Evolutionary conservation across 1,140 invertebrate species (phyloP).

Genomic region (Bicyclus anynana): DNA sequence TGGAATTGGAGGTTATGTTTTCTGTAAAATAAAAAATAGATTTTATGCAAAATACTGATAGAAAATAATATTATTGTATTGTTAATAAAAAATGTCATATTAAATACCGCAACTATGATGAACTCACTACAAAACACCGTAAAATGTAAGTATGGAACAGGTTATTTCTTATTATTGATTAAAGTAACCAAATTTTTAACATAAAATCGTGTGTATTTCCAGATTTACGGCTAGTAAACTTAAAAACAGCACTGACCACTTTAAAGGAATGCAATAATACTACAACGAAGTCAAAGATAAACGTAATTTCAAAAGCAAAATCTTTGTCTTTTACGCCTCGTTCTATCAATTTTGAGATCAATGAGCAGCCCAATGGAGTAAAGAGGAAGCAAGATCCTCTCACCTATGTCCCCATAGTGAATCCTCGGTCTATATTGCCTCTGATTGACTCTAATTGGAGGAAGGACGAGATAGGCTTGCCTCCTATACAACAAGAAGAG

Average conservation of each 20-base stretch:
- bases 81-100: no score
- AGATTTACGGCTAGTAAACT: conserved; percentile 58
- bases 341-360: conserved; percentile 52
- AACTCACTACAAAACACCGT: conserved; percentile 50
- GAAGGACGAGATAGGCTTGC: conserved; percentile 62
- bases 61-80: no score
- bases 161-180: conserved; percentile 31
- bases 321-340: conserved; percentile 42
- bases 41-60: not conserved
- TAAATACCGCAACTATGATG: conserved; percentile 36
- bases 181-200: not conserved
- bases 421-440: conserved; percentile 64
- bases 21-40: not conserved
- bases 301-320: conserved; percentile 37
- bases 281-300: conserved; percentile 17
- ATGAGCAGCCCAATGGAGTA: conserved; percentile 32
- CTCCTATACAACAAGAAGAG: conserved; percentile 52
- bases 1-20: not conserved
- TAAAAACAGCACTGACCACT: conserved; percentile 51
- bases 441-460: conserved; percentile 58
- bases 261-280: conserved; percentile 55
- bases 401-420: conserved; percentile 57
- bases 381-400: conserved; percentile 56
- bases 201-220: conserved; percentile 27
- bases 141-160: conserved; percentile 56